Conservation (phyloP, 2,113 vertebrate species). For the Malurus melanocephalus region DNA sequence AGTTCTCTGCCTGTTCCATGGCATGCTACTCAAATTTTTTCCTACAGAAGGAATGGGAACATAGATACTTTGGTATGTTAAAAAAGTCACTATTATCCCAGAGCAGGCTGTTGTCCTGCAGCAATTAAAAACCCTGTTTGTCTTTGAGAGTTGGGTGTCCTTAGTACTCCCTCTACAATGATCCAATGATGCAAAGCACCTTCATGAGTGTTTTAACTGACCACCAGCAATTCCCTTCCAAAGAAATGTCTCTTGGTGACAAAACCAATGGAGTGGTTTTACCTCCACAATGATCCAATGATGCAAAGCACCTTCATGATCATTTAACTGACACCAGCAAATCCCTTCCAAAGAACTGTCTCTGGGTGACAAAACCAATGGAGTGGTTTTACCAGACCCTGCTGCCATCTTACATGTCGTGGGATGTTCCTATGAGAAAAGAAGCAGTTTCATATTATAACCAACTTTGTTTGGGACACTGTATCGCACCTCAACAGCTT, state of each 20-base stretch:
- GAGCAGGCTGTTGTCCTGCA: background rate
- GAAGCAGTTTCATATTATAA: rapidly evolving
- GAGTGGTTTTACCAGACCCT: background rate
- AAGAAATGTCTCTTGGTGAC: background rate
- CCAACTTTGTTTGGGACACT: background rate
- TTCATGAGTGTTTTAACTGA: background rate
- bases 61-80: background rate
- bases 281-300: no score
- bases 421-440: background rate
- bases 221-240: background rate
- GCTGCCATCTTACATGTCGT: background rate
- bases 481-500: background rate
- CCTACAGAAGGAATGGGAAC: constrained; percentile 3
- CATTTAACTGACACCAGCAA: background rate
- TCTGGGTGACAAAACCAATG: background rate
- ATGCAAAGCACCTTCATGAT: background rate
- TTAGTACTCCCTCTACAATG: background rate
- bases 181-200: background rate
- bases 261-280: background rate
- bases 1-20: constrained; percentile 20
- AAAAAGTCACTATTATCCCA: background rate
- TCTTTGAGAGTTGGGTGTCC: background rate
- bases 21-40: constrained; percentile 15
- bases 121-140: background rate
- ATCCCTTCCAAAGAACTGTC: background rate